Base-by-base conservation (phyloP, 2,888 invertebrate species). In the Polydrusus pterygomalis region DNA sequence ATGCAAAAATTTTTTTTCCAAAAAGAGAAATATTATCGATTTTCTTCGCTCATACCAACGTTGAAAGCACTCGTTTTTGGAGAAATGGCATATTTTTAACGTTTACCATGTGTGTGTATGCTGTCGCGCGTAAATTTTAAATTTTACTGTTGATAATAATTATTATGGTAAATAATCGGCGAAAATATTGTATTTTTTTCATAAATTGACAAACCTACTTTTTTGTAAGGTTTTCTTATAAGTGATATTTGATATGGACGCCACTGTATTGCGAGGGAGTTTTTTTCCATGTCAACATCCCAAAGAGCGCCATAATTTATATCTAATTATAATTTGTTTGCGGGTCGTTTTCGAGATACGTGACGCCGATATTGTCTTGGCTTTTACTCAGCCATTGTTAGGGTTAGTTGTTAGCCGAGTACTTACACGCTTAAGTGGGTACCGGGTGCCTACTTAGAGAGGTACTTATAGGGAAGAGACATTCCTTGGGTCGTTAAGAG, bases 321-420 rank as follows among this genome's bases (percentile, higher is more conserved):
- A 70, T 74, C 76, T 78, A 78, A 77, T 78, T 78, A 78, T 77
- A 78, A 77, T 77, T 69, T 73, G 77, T 73, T 77, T 73, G 54
- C 77, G 77, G 72, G 73, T 70, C 73, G 77, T 73, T 74, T 70
- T 49, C 65, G 64, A 74, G 74, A 74, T 74, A 70, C 70, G 58
- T 74, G 74, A 74, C 64, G 70, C 58, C 58, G 74, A 74, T 74
- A 74, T 70, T 64, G 74, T 74, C 74, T 74, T 62, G 69, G 63
- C 58, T 49, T 25, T 67, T 54, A 70, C 64, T 60, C 49, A 67
- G 70, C 51, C 67, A 71, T 75, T 75, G 75, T 75, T 75, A 75
- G 75, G 74, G 74, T 62, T 74, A 68, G 73, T 64, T 71, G 71
- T 71, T 67, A 67, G 67, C 58, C 70, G 49, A 34, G 68, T 70